A percentile compares a stretch with the other conserved stretches of the same genome.
phyloP scores from a whole-genome alignment of 2,113 vertebrate species.

The Apaloderma vittatum region DNA sequence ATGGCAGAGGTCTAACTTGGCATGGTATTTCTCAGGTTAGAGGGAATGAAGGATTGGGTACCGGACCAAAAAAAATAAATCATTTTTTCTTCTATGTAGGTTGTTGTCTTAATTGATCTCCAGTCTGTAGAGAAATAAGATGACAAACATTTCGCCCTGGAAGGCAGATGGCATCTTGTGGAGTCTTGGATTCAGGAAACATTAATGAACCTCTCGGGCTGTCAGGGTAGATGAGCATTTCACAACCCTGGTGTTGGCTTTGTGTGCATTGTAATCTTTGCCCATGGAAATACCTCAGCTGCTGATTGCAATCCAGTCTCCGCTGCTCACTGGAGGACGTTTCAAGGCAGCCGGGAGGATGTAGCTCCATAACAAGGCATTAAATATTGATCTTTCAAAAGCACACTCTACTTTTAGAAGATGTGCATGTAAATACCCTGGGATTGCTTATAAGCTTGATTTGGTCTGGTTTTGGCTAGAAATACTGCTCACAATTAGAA shows the following conservation, averaged over 20 bases:
- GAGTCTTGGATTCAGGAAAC: background rate
- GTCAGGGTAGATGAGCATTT: background rate
- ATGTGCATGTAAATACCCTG: background rate
- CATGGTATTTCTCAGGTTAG: background rate
- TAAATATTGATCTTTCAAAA: background rate
- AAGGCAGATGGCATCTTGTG: background rate
- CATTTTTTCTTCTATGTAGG: fast-evolving
- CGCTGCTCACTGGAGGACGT: background rate
- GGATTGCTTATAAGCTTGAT: background rate
- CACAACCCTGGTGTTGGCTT: background rate
- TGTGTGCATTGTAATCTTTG: background rate
- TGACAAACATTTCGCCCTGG: background rate
- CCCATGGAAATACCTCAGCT: background rate
- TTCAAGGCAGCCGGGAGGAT: background rate
- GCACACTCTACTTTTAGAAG: background rate
- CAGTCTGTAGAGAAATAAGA: background rate
- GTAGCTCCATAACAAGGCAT: background rate
- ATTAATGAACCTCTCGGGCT: fast-evolving
- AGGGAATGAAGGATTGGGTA: background rate
- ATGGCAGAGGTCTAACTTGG: background rate
- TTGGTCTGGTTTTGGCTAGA: background rate
- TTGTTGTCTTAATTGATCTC: background rate
- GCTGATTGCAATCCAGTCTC: fast-evolving
- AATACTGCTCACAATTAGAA: background rate
- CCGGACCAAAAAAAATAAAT: no score